A percentile compares a stretch with the other conserved stretches of the same genome.
phyloP scores from a whole-genome alignment of 1,140 invertebrate genomes.

The Psilanteris sp. region DNA sequence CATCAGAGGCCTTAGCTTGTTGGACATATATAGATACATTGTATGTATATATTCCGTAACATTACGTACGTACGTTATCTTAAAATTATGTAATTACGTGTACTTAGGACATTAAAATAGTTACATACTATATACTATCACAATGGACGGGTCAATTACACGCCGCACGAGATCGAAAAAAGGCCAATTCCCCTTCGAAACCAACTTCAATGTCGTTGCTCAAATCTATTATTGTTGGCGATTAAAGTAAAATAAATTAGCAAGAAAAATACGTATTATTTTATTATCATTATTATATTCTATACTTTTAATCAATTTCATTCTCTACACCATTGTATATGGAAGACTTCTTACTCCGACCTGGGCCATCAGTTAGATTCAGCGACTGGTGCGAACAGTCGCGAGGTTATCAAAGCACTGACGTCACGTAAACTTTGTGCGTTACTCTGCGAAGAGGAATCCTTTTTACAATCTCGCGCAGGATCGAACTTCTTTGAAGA shows the following conservation, averaged over 20 bases:
- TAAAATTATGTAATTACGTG: slow-evolving; percentile 62
- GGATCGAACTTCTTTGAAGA: slow-evolving; percentile 57
- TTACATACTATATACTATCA: slow-evolving; percentile 77
- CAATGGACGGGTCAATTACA: slow-evolving; percentile 72
- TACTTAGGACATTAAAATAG: slow-evolving; percentile 70
- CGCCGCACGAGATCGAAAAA: slow-evolving; percentile 69
- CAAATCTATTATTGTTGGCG: slow-evolving; percentile 53
- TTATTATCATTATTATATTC: slow-evolving; percentile 23
- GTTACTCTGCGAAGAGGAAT: slow-evolving; percentile 56
- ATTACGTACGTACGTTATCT: slow-evolving; percentile 57
- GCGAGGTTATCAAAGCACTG: slow-evolving; percentile 20
- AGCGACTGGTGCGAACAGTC: slow-evolving; percentile 7
- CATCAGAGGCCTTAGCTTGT: slow-evolving; percentile 58
- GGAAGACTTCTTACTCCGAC: slow-evolving; percentile 63
- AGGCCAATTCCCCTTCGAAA: slow-evolving; percentile 58
- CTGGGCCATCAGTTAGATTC: slow-evolving; percentile 43
- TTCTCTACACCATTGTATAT: slow-evolving; percentile 51
- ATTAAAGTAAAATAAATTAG: slow-evolving; percentile 36
- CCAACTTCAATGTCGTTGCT: slow-evolving; percentile 53
- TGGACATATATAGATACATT: slow-evolving; percentile 53
- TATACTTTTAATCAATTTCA: slow-evolving; percentile 46
- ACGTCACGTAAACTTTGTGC: slow-evolving; percentile 59
- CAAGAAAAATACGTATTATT: slow-evolving; percentile 48
- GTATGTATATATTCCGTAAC: slow-evolving; percentile 58
- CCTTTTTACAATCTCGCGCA: slow-evolving; percentile 61